A percentile compares a stretch with the other conserved stretches of the same genome.
phyloP scores from a whole-genome alignment of 2,888 invertebrate genomes.

The Syritta pipiens region DNA sequence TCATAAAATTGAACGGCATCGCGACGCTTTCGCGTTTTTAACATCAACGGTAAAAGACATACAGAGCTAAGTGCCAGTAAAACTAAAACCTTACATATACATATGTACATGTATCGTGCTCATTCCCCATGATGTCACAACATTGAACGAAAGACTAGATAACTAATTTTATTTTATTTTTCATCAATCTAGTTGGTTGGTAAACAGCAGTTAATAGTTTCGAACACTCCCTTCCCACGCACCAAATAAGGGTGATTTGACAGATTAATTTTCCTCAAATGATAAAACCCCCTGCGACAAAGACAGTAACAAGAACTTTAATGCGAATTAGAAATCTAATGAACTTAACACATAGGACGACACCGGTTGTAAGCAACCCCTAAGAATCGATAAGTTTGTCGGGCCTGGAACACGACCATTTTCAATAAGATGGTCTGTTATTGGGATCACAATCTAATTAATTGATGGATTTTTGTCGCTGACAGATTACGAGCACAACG shows the following conservation, averaged over 20 bases:
- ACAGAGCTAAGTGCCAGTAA: too few species aligned
- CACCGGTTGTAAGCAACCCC: conserved; percentile 39
- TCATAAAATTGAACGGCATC: too few species aligned
- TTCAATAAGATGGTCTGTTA: conserved; percentile 60
- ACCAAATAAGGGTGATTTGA: conserved; percentile 27
- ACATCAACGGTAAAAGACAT: too few species aligned
- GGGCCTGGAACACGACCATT: conserved; percentile 41
- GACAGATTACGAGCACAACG: conserved; percentile 45
- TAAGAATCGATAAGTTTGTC: conserved; percentile 31
- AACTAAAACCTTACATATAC: not conserved
- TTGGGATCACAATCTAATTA: conserved; percentile 65
- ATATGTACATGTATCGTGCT: not conserved
- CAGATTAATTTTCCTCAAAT: conserved; percentile 14
- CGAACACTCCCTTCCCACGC: too few species aligned
- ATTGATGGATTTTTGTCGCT: conserved; percentile 57
- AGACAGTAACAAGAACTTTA: conserved; percentile 31
- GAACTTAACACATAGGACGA: conserved; percentile 16
- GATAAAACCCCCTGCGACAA: conserved; percentile 12
- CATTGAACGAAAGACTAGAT: conserved; percentile 5
- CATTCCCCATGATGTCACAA: not conserved
- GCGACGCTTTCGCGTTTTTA: too few species aligned
- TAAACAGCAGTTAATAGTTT: too few species aligned
- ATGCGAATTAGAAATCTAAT: conserved; percentile 46
- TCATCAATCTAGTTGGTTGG: too few species aligned
- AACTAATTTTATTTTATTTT: not conserved